Evolutionary conservation across 2,888 invertebrate species (phyloP).

Genomic region (Himalopsyche japonica): DNA sequence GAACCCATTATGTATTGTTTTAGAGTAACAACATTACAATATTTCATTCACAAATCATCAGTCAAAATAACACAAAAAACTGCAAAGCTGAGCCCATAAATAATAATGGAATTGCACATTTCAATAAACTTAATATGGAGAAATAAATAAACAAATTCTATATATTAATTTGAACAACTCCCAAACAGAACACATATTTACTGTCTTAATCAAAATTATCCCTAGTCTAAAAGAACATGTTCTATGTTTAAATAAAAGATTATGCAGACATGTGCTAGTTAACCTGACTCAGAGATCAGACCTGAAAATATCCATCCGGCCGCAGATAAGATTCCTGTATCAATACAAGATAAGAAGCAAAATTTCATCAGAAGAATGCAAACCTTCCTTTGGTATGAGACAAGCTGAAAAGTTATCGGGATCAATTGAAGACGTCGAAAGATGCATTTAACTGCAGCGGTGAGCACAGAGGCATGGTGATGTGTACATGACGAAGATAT

Average conservation of each 20-base stretch:
- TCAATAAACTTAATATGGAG: background rate
- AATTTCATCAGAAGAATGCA: too few relatives aligned
- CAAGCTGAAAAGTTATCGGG: background rate
- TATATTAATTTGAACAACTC: background rate
- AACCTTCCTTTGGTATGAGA: too few relatives aligned
- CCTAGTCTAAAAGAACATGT: background rate
- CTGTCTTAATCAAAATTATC: background rate
- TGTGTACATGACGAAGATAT: constrained; percentile 13
- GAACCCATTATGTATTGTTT: background rate
- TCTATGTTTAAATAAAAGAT: background rate
- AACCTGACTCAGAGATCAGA: too few relatives aligned
- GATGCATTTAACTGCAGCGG: background rate
- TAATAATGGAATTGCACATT: background rate
- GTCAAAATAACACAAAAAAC: too few relatives aligned
- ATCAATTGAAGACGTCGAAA: background rate
- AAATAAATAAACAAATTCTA: background rate
- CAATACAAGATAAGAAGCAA: too few relatives aligned
- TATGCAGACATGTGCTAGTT: too few relatives aligned
- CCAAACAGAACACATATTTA: background rate
- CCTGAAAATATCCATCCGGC: too few relatives aligned
- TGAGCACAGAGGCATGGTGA: background rate
- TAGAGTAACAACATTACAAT: too few relatives aligned
- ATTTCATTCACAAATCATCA: too few relatives aligned
- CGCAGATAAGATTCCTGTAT: too few relatives aligned
- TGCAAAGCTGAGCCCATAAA: background rate